Percentiles rank a stretch among this genome's conserved stretches.
These are phyloP conservation scores for Mandrillus leucophaeus DNA, from an alignment of 2,113 vertebrate species.

Conservation along the genomic window DNA sequence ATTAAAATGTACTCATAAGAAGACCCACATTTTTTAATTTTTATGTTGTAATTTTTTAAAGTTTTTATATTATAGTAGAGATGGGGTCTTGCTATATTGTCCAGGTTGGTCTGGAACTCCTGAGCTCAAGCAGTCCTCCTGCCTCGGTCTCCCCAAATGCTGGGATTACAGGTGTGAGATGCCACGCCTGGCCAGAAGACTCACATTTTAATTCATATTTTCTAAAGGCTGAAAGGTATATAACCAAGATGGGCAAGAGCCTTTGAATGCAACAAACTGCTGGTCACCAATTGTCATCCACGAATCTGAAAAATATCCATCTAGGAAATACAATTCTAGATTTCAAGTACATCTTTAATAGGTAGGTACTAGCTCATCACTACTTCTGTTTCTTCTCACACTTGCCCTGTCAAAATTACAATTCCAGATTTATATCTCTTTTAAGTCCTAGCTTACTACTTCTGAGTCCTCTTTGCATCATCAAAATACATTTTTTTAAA, in stretches of 20 bases:
- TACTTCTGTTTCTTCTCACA: neutral
- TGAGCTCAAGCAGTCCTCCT: too few relatives aligned
- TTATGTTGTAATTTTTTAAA: too few relatives aligned
- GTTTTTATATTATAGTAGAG: too few relatives aligned
- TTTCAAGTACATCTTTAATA: neutral
- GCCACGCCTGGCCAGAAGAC: too few relatives aligned
- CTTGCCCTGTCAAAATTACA: neutral
- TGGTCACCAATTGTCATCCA: neutral
- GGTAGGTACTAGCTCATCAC: neutral
- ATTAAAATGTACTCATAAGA: neutral
- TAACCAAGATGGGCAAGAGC: neutral
- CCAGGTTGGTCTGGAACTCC: too few relatives aligned
- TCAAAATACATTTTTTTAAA: neutral
- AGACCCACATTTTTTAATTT: neutral
- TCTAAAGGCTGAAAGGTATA: neutral
- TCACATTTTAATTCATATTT: neutral
- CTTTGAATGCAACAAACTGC: neutral
- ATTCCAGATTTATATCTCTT: neutral
- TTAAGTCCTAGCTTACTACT: neutral
- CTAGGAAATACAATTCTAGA: neutral
- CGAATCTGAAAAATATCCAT: neutral
- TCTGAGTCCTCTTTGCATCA: neutral
- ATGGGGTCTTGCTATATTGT: too few relatives aligned
- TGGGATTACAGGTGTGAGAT: too few relatives aligned
- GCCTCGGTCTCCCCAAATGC: too few relatives aligned